Conservation (phyloP, 2,113 vertebrate species). For the Leptosomus discolor region DNA sequence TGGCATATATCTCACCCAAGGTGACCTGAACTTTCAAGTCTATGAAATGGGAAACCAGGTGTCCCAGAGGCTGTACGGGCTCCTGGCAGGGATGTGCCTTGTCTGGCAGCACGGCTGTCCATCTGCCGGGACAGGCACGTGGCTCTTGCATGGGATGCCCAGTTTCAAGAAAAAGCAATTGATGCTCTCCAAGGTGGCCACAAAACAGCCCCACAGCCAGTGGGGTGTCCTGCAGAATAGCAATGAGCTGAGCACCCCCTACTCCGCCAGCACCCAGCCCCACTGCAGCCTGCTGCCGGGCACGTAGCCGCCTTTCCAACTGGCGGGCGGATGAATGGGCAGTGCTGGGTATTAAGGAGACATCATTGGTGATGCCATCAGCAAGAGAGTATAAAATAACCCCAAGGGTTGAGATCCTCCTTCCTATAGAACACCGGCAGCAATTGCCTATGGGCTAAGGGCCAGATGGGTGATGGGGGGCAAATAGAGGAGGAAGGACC, state of each 20-base stretch:
- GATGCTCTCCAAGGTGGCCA: background rate
- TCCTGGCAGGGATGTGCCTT: background rate
- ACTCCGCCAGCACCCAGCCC: background rate
- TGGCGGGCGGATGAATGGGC: rapidly evolving
- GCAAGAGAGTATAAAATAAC: background rate
- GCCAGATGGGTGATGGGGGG: background rate
- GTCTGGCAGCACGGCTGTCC: background rate
- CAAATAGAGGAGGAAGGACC: background rate
- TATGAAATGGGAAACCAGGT: background rate
- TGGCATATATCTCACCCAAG: background rate
- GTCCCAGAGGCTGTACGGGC: background rate
- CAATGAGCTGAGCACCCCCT: background rate
- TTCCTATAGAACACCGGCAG: background rate
- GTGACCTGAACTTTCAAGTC: background rate
- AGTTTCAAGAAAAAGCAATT: slow-evolving; percentile 7
- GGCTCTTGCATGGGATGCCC: background rate
- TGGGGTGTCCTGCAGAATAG: background rate
- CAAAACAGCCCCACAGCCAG: background rate
- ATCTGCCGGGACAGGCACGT: background rate
- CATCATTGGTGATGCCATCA: background rate
- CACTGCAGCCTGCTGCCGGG: background rate
- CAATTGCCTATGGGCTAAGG: background rate
- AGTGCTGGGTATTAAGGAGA: background rate
- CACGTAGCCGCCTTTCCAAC: rapidly evolving
- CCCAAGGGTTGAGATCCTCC: background rate